Conservation (phyloP, 2,113 vertebrate species). For the Tretioscincus oriximinensis region DNA sequence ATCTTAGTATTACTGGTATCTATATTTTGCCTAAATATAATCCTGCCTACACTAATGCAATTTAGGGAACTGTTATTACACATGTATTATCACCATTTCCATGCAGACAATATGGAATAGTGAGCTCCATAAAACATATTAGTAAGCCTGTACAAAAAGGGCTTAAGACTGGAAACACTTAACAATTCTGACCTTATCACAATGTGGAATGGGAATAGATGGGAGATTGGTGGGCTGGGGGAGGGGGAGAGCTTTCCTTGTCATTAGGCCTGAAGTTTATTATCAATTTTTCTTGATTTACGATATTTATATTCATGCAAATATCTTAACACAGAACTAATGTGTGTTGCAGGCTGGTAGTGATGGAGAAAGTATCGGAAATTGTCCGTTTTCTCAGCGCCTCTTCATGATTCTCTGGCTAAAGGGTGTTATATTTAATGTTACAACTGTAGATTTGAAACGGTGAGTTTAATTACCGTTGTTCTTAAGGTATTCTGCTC, state of each 20-base stretch:
- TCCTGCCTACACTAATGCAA: too few species aligned
- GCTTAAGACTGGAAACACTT: too few species aligned
- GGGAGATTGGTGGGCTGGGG: too few species aligned
- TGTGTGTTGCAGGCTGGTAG: constrained; percentile 81
- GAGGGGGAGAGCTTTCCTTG: neutral
- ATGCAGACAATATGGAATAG: too few species aligned
- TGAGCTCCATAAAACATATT: too few species aligned
- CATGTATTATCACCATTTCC: too few species aligned
- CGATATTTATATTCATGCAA: neutral
- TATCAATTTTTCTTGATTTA: neutral
- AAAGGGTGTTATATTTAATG: constrained; percentile 94
- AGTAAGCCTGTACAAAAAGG: too few species aligned
- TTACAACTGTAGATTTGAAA: constrained; percentile 94
- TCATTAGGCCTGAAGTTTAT: neutral
- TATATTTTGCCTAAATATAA: too few species aligned
- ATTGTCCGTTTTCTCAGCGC: constrained; percentile 94
- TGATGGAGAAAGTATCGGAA: constrained; percentile 92
- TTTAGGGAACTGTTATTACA: too few species aligned
- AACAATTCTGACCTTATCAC: neutral
- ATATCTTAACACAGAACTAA: neutral
- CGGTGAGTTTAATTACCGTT: constrained; percentile 72
- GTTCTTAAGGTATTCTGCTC: neutral
- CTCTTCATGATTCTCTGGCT: constrained; percentile 98
- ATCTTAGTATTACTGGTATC: too few species aligned
- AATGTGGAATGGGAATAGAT: neutral